Evolutionary conservation across 2,113 vertebrate species (phyloP), one percentile per base, ranked within the genome.

Genomic region (Todiramphus chloris): DNA sequence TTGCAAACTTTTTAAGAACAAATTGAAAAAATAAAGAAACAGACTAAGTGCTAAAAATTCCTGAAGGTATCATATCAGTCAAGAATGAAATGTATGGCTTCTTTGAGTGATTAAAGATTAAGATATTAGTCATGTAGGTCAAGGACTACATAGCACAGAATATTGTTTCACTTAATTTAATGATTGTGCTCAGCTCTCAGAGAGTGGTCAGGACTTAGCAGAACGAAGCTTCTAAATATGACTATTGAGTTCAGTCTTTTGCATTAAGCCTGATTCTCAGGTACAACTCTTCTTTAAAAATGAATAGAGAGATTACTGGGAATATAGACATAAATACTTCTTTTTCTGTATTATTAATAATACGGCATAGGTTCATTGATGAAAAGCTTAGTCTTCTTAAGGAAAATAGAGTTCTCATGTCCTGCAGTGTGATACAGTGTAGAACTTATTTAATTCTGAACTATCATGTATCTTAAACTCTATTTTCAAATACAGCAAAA

Each of bases 111-210:
- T 48, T 77, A 31, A 87, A 66, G 48, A 43, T 30, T 25, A 81
- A 37, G 15, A 33, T 8, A 25, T 13, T 39, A 37, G 25, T 20
- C 28, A 58, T 0, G 0, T n/a, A 21, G 15, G 11, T 67, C 6
- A 2, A n/a, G 41, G 27, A 30, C 44, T 53, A 11, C n/a, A 50
- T 5, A 39, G 5, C 24, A 9, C 24, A 77, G 44, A 62, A 44
- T 6, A 23, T 58, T 35, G 50, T 60, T 87, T 83, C 17, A 16
- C 10, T 62, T 11, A 46, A 3, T 10, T 25, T 62, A 37, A 11
- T n/a, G 14, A 25, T 5, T 69, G 30, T 43, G 25, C 48, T 89
- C 48, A 68, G 15, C n/a, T 93, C 55, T 74, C 39, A 37, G 39
- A 37, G 39, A 35, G 46, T 35, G 15, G 67, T 24, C 1, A 1